These are phyloP conservation scores for Chrysolina haemoptera DNA, from an alignment of 2,888 invertebrate genomes.

Conservation along the genomic window DNA sequence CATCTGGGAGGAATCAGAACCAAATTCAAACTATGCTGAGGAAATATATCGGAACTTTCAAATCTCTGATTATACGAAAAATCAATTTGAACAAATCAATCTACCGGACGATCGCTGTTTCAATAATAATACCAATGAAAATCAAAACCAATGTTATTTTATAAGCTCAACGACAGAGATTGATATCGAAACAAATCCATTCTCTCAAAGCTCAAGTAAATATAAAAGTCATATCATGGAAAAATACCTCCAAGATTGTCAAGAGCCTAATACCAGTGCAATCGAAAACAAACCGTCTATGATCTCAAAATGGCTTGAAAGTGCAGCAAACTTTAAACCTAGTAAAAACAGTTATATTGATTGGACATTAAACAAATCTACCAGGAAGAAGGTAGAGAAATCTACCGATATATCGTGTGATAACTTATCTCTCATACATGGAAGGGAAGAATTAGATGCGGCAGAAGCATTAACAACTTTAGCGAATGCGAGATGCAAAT, in stretches of 20 bases:
- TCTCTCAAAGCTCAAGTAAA: constrained; percentile 67
- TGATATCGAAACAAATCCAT: constrained; percentile 61
- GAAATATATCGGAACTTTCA: constrained; percentile 42
- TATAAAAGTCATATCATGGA: constrained; percentile 76
- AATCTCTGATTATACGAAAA: constrained; percentile 38
- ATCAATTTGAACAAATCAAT: constrained; percentile 64
- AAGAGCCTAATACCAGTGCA: constrained; percentile 57
- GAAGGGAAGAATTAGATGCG: constrained; percentile 82
- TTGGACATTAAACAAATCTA: constrained; percentile 70
- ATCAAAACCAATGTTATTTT: constrained; percentile 66
- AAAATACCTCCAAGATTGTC: constrained; percentile 73
- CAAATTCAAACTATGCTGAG: constrained; percentile 49
- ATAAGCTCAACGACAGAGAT: constrained; percentile 69
- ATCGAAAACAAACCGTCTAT: constrained; percentile 71
- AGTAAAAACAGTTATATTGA: constrained; percentile 81
- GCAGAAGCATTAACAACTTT: constrained; percentile 82
- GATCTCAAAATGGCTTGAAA: constrained; percentile 83
- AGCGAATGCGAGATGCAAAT: constrained; percentile 67
- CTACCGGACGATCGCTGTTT: constrained; percentile 56
- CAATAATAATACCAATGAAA: constrained; percentile 53
- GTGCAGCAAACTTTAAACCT: constrained; percentile 82
- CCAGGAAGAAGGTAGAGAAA: constrained; percentile 61
- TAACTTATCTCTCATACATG: constrained; percentile 66
- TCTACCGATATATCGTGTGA: constrained; percentile 32
- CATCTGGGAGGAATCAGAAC: constrained; percentile 82